Base-by-base conservation (phyloP, 2,113 vertebrate genomes). In the Canis aureus region DNA sequence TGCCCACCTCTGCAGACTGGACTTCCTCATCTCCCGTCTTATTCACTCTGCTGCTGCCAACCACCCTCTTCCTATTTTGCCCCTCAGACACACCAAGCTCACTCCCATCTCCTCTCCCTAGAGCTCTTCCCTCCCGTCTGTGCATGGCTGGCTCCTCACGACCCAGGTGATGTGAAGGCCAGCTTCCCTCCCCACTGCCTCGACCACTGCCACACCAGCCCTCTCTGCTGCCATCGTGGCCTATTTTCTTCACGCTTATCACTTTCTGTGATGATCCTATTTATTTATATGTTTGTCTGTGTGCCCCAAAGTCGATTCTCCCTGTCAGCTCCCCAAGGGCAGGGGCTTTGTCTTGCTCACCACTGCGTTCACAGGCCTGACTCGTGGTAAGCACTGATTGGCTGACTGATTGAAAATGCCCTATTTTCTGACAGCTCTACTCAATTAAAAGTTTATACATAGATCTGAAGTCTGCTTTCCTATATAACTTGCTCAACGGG, bases 401-500 rank as follows among this genome's bases (percentile, higher is more conserved):
- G 51, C 51, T 64, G 81, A 60, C 11, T 49, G 97, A 94, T 2
- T 20, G 67, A n/a, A 32, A 29, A 38, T 27, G 81, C 66, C 74
- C 69, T 83, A 23, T 12, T 38, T 86, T 53, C 85, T 32, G 78
- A 97, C 64, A 94, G 29, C 85, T 35, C 5, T 27, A 11, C 35
- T 91, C 79, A 89, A 35, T 92, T 64, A 69, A 74, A 84, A 78
- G 85, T 91, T 95, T 92, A 89, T 78, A 78, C 86, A 85, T 49
- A 69, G 78, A 67, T 64, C 53, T 2, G 22, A 85, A 91, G 71
- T 60, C 53, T 6, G 81, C 93, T 91, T 93, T n/a, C 66, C 35
- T 57, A 4, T n/a, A 23, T 9, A 32, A 90, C 57, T 32, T 78
- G 76, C 92, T 79, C 27, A 11, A 11, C 3, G 29, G 43, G 51